phyloP scores from a whole-genome alignment of 1,140 invertebrate species.

The Drepana arcuata region DNA sequence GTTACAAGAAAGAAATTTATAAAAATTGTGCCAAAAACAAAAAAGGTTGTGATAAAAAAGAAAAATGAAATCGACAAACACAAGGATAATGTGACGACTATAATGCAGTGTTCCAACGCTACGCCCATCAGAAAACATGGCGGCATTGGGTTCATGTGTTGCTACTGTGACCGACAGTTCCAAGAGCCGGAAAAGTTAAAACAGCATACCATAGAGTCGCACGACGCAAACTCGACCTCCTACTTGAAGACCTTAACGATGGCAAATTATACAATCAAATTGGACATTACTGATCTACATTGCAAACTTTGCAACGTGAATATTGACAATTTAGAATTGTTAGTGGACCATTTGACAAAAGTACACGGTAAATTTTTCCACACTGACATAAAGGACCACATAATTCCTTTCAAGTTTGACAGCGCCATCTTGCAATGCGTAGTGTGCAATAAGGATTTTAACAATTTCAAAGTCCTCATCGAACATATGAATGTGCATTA shows the following conservation, averaged over 20 bases:
- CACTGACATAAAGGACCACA: constrained; percentile 25
- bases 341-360: constrained; percentile 25
- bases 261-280: too few relatives aligned
- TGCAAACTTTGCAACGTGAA: constrained; percentile 27
- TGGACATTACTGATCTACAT: constrained; percentile 37
- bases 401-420: constrained; percentile 42
- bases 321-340: constrained; percentile 14
- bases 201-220: constrained; percentile 29
- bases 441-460: constrained; percentile 28
- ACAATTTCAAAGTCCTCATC: constrained; percentile 41
- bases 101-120: constrained; percentile 30
- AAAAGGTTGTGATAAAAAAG: too few relatives aligned
- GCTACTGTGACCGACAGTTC: constrained; percentile 27
- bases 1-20: too few relatives aligned
- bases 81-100: constrained; percentile 25
- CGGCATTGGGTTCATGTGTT: constrained; percentile 25
- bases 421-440: constrained; percentile 20
- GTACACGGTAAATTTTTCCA: constrained; percentile 22
- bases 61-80: constrained; percentile 25
- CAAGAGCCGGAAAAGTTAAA: constrained; percentile 29
- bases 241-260: too few relatives aligned
- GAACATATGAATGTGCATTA: constrained; percentile 52
- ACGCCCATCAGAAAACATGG: constrained; percentile 25
- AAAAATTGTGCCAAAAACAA: too few relatives aligned
- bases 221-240: too few relatives aligned